Evolutionary conservation across 2,797 vertebrate genomes (phyloP), one percentile per base, ranked within the genome.

Genomic region (Chiroxiphia lanceolata): DNA sequence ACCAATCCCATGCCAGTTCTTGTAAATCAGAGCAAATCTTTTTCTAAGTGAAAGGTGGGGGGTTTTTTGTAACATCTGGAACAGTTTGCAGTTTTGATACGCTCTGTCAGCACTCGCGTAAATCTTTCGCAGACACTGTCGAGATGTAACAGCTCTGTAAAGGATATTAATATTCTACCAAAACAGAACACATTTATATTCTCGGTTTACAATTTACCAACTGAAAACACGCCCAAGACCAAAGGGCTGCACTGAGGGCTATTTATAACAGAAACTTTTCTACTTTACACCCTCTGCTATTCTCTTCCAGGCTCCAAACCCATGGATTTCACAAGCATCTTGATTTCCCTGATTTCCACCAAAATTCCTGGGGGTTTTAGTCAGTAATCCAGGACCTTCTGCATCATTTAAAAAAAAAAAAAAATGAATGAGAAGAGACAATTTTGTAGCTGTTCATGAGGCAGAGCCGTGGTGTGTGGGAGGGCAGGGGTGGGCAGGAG

Each of bases 211-310:
- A 90, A 36, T 82, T 87, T 91, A 90, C 89, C 95, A 8, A 91
- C 70, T 74, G 87, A 88, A 91, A 93, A 94, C 38, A 63, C 0
- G 93, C 95, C 95, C 83, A 14, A 63, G 83, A 20, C 67, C 33
- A 48, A 86, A 83, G 96, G 96, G 96, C 95, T 93, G 83, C 65
- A 89, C 91, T 93, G 96, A 97, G 96, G 96, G 95, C 96, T 97
- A 97, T 97, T 97, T 97, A 59, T 97, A 96, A 91, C 0, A 48
- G 88, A 23, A 90, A 91, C 94, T 96, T 97, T 97, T 96, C 88
- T 97, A 97, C 94, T 95, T 83, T 81, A 42, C 64, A 95, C 91
- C 95, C 95, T 95, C 95, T 88, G 91, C 96, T 95, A 34, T 95
- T 82, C 64, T 51, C 74, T 81, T 67, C 61, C 78, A 94, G 85